Evolutionary conservation across 2,797 vertebrate species (phyloP), one percentile per base, ranked within the genome.

Genomic region (Hirundo rustica): DNA sequence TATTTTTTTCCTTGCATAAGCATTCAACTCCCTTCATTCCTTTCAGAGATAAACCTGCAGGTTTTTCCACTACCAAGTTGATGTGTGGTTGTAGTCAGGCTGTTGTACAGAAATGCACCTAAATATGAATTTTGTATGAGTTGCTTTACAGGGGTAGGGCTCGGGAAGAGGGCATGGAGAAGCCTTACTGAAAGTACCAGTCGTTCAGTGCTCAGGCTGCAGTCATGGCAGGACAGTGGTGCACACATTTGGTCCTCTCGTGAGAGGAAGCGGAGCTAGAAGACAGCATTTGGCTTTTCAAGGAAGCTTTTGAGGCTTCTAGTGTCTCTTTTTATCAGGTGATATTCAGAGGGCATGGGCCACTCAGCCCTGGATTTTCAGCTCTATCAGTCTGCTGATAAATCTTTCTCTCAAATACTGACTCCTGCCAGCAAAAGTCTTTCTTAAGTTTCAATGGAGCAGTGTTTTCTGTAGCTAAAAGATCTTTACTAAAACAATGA

Each of bases 331-430:
- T 36, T 44, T 67, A 30, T 68, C n/a, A 29, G 57, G 26, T 71
- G 26, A 44, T 81, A 22, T 45, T 91, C 44, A 62, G 67, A 75
- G 70, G 38, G 13, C n/a, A 3, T 2, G 16, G 71, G 29, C 60
- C 21, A 4, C 48, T 87, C 21, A 14, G 10, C n/a, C 32, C 19
- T 2, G 2, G 13, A 22, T 58, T 51, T 44, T 32, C 72, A 42
- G 42, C 61, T 81, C 0, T 80, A 2, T 62, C n/a, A 19, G 29
- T 45, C 25, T 54, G 64, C 55, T 1, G 0, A 7, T 40, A 32
- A 0, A 16, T 38, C 34, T 51, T 67, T 36, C 40, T 51, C 20
- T 75, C 20, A 64, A 34, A 14, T 55, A 25, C 44, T 30, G 30
- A 34, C 27, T 64, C 32, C 13, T 34, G 53, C 61, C 66, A 84